These are phyloP conservation scores for Pangasius sanitwongsei DNA, from an alignment of 2,797 vertebrate genomes.

Conservation along the genomic window DNA sequence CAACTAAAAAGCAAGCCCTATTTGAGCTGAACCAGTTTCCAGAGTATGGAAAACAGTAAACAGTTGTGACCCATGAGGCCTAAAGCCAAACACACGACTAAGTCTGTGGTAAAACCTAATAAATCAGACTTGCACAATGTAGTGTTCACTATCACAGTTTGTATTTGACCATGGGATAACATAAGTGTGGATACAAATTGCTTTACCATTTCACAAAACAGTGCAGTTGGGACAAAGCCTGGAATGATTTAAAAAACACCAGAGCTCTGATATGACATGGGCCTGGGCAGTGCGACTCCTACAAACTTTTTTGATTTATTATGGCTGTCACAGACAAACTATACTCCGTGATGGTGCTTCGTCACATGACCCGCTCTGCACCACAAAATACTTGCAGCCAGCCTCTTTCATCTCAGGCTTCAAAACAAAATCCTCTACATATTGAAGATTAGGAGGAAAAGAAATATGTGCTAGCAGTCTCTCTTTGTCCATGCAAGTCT, in stretches of 20 bases:
- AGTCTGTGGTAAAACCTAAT: neutral
- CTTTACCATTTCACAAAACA: conserved; percentile 24
- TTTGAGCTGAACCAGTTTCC: neutral
- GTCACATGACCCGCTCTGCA: conserved; percentile 36
- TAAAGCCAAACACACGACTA: neutral
- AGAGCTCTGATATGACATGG: conserved; percentile 30
- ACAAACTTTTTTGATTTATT: conserved; percentile 53
- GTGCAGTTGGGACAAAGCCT: neutral
- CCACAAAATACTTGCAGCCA: conserved; percentile 29
- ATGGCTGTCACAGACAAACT: conserved; percentile 39
- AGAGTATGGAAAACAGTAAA: neutral
- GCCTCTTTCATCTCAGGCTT: conserved; percentile 37
- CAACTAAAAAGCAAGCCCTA: neutral
- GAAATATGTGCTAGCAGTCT: conserved; percentile 19
- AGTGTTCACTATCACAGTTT: neutral
- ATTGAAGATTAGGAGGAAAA: conserved; percentile 36
- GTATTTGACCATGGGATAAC: conserved; percentile 4
- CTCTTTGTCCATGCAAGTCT: conserved; percentile 24
- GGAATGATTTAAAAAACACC: conserved; percentile 26
- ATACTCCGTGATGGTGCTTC: conserved; percentile 28
- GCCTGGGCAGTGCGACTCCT: conserved; percentile 2
- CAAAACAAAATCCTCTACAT: conserved; percentile 41
- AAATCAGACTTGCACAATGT: neutral
- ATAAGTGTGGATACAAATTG: neutral
- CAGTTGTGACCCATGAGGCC: neutral